Evolutionary conservation across 2,888 invertebrate genomes (phyloP).

Genomic region (Drosophila pseudotalamancana): DNA sequence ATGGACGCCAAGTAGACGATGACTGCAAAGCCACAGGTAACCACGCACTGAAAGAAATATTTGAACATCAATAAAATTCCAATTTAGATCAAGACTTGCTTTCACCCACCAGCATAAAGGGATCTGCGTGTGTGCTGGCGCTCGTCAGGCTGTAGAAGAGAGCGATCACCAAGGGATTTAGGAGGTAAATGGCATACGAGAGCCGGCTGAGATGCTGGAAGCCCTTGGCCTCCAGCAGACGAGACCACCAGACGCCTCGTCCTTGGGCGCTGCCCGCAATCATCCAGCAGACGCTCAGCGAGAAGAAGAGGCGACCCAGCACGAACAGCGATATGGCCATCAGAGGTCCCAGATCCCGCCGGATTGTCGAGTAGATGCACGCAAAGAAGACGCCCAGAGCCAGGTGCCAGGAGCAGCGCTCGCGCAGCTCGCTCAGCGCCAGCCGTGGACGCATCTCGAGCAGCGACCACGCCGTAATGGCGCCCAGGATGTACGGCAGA

Average conservation of each 20-base stretch:
- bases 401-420: conserved; percentile 81
- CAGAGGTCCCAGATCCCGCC: conserved; percentile 84
- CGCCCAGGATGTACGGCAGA: conserved; percentile 85
- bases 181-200: conserved; percentile 86
- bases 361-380: conserved; percentile 82
- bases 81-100: background rate
- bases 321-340: conserved; percentile 85
- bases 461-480: conserved; percentile 84
- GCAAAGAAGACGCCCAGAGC: conserved; percentile 78
- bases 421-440: conserved; percentile 61
- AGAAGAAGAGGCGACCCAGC: conserved; percentile 85
- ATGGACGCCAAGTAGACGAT: conserved; percentile 82
- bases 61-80: too few relatives aligned
- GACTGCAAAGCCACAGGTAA: conserved; percentile 81
- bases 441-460: conserved; percentile 76
- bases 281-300: conserved; percentile 86
- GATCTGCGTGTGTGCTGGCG: conserved; percentile 83
- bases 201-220: conserved; percentile 85
- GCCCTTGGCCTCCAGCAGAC: conserved; percentile 81
- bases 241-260: conserved; percentile 84
- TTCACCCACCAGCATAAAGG: conserved; percentile 82
- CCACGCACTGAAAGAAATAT: conserved; percentile 79
- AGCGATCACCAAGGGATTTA: conserved; percentile 86
- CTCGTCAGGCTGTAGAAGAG: conserved; percentile 84
- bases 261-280: conserved; percentile 86